Evolutionary conservation across 1,140 invertebrate species (phyloP).

Genomic region (Lordiphosa stackelbergi): DNA sequence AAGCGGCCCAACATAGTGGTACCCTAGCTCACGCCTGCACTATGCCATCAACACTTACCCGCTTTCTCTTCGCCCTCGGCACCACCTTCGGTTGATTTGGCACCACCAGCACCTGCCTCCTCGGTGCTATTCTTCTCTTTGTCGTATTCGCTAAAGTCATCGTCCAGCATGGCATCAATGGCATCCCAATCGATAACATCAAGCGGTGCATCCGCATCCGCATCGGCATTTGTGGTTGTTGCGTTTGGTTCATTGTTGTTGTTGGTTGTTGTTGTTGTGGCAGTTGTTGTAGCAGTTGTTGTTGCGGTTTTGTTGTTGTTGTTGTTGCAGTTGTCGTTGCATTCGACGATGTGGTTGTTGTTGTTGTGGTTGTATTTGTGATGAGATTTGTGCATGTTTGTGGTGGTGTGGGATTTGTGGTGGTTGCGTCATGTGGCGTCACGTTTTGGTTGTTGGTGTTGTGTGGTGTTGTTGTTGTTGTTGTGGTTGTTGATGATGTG

Average conservation of each 20-base stretch:
- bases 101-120: constrained; percentile 77
- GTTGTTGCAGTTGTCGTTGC: constrained; percentile 51
- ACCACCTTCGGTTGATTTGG: constrained; percentile 84
- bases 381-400: constrained; percentile 65
- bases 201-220: constrained; percentile 66
- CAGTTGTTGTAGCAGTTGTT: constrained; percentile 65
- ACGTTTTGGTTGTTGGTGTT: constrained; percentile 42
- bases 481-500: constrained; percentile 59
- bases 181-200: constrained; percentile 75
- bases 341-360: constrained; percentile 70
- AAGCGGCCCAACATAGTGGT: too few species aligned
- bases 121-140: constrained; percentile 75
- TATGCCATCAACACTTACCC: constrained; percentile 78
- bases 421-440: constrained; percentile 22
- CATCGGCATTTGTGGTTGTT: constrained; percentile 50
- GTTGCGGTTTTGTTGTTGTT: constrained; percentile 38
- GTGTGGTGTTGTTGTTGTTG: constrained; percentile 51
- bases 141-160: constrained; percentile 76
- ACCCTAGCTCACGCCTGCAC: too few species aligned
- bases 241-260: constrained; percentile 43
- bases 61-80: constrained; percentile 86
- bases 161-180: constrained; percentile 72
- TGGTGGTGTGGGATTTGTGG: constrained; percentile 34
- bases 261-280: constrained; percentile 53
- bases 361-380: constrained; percentile 63